These are phyloP conservation scores for Rhynchophorus ferrugineus DNA, from an alignment of 1,140 invertebrate species.

Conservation along the genomic window DNA sequence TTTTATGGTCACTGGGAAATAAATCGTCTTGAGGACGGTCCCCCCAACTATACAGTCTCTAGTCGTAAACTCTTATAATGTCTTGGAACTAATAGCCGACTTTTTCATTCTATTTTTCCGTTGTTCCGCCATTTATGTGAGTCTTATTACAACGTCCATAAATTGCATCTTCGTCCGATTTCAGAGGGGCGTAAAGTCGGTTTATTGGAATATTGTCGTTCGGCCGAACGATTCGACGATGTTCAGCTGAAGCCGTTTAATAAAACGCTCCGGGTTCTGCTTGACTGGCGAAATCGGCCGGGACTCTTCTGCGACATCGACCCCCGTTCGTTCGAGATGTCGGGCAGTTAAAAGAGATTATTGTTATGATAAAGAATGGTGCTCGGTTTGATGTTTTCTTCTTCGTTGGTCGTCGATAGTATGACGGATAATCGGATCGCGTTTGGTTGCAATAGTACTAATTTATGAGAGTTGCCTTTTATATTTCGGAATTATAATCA, in stretches of 20 bases:
- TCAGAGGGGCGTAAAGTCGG: slow-evolving; percentile 22
- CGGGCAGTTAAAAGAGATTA: no score
- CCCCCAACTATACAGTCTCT: not conserved
- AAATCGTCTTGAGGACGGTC: no score
- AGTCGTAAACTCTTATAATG: not conserved
- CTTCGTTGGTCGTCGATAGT: no score
- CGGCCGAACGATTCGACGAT: slow-evolving; percentile 9
- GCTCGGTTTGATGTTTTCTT: no score
- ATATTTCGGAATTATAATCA: no score
- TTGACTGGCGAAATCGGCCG: slow-evolving; percentile 14
- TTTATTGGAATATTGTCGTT: slow-evolving; percentile 25
- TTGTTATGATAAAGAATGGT: no score
- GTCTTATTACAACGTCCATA: slow-evolving; percentile 8
- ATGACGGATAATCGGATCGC: no score
- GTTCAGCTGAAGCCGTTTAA: slow-evolving; percentile 15
- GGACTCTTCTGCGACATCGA: no score
- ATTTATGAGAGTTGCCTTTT: no score
- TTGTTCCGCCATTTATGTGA: not conserved
- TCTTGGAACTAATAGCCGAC: not conserved
- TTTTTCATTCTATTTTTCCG: not conserved
- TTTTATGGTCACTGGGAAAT: no score
- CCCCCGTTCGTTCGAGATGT: no score
- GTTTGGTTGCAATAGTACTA: no score
- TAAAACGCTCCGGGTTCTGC: slow-evolving; percentile 19
- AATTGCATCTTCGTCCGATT: slow-evolving; percentile 19